Percentiles rank a stretch among this genome's conserved stretches.
These are phyloP conservation scores for Sinosuthora webbiana DNA, from an alignment of 2,113 vertebrate genomes.

Conservation along the genomic window DNA sequence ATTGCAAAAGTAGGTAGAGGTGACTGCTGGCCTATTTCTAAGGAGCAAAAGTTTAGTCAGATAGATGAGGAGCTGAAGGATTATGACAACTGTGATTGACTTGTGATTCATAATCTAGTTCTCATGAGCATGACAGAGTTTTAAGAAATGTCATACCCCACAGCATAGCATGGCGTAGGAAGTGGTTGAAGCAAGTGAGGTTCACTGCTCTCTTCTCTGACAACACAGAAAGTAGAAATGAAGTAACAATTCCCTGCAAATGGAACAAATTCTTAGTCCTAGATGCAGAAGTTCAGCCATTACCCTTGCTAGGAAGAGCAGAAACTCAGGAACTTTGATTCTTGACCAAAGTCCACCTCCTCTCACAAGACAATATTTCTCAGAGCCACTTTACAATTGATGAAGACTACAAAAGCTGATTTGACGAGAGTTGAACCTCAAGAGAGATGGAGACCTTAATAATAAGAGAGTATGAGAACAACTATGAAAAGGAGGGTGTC, in stretches of 20 bases:
- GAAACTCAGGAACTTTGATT: background rate
- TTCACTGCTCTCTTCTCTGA: background rate
- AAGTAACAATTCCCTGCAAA: background rate
- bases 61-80: background rate
- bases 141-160: background rate
- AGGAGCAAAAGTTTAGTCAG: background rate
- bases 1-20: background rate
- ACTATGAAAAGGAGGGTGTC: background rate
- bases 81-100: background rate
- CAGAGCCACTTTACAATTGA: background rate
- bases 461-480: background rate
- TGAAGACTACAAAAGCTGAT: background rate
- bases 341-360: background rate
- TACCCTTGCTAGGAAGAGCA: rapidly evolving
- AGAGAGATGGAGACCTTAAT: background rate
- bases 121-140: background rate
- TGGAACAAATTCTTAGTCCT: background rate
- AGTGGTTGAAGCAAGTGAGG: background rate
- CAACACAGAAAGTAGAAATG: background rate
- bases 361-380: background rate
- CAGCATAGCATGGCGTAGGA: background rate
- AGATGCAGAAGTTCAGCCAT: background rate
- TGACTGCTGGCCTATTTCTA: background rate
- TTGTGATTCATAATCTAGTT: background rate
- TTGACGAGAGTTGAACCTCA: background rate